phyloP scores from a whole-genome alignment of 1,140 invertebrate genomes.

The Mya arenaria region DNA sequence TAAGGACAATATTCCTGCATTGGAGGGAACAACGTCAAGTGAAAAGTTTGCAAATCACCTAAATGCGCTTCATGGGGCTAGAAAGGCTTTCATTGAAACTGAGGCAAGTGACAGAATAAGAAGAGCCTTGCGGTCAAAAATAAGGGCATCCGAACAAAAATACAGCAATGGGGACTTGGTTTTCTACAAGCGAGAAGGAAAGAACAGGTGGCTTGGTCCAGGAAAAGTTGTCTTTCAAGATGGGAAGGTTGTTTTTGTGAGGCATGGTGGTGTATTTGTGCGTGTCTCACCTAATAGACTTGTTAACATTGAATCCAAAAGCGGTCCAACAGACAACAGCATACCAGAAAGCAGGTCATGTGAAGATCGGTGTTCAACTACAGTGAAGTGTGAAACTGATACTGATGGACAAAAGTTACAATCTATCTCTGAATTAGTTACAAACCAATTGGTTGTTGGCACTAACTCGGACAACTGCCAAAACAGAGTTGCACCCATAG shows the following conservation, averaged over 20 bases:
- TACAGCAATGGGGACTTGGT: conserved; percentile 53
- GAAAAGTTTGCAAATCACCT: conserved; percentile 47
- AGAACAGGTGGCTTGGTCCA: conserved; percentile 52
- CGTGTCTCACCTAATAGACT: conserved; percentile 59
- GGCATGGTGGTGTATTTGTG: conserved; percentile 58
- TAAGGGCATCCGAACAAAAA: conserved; percentile 46
- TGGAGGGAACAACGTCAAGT: conserved; percentile 46
- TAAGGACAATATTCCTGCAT: conserved; percentile 31
- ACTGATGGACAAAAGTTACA: too few relatives aligned
- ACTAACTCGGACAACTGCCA: background rate
- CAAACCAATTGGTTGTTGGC: too few relatives aligned
- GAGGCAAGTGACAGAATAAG: conserved; percentile 51
- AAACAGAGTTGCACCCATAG: background rate
- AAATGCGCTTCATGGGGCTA: conserved; percentile 39
- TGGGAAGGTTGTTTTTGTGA: conserved; percentile 63
- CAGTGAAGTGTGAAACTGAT: too few relatives aligned
- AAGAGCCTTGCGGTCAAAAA: conserved; percentile 46
- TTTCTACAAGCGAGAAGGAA: conserved; percentile 56
- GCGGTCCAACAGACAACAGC: conserved; percentile 18
- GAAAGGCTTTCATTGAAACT: conserved; percentile 45
- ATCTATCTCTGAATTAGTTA: too few relatives aligned
- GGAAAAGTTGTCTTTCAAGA: conserved; percentile 60
- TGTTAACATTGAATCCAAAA: conserved; percentile 28
- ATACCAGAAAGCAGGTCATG: conserved; percentile 34
- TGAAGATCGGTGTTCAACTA: too few relatives aligned